Conservation (phyloP, 2,113 vertebrate genomes). For the Cercocebus atys region DNA sequence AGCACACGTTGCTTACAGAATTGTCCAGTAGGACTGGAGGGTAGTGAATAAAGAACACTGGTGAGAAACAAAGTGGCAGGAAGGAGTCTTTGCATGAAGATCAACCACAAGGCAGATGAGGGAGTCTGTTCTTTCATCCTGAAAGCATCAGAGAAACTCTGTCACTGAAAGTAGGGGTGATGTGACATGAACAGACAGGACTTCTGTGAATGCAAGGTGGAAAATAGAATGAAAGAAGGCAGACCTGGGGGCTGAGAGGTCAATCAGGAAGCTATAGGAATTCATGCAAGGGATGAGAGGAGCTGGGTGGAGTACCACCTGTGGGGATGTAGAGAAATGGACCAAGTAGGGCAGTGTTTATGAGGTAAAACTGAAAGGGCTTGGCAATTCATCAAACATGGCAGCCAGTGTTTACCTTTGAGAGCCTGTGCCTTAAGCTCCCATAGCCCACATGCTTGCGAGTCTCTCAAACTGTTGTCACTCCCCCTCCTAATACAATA, state of each 20-base stretch:
- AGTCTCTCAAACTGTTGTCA: background rate
- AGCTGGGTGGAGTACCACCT: background rate
- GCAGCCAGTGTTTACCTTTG: background rate
- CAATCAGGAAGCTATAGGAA: background rate
- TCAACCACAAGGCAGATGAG: background rate
- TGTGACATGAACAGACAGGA: background rate
- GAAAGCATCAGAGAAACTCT: background rate
- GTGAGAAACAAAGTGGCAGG: background rate
- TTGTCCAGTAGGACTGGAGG: fast-evolving
- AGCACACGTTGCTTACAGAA: background rate
- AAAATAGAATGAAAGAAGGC: background rate
- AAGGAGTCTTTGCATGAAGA: background rate
- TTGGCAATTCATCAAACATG: background rate
- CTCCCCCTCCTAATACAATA: background rate
- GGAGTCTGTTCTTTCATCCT: background rate
- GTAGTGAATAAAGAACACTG: fast-evolving
- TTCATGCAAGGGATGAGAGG: background rate
- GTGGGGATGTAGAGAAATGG: background rate
- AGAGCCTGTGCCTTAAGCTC: background rate
- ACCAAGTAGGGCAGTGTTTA: background rate
- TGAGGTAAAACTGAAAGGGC: background rate
- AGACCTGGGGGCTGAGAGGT: background rate
- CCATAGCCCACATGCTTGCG: fast-evolving
- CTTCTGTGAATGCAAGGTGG: background rate
- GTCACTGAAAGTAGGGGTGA: background rate